Evolutionary conservation across 1,140 invertebrate genomes (phyloP), one percentile per base, ranked within the genome.

Genomic region (Zaprionus tsacasi): DNA sequence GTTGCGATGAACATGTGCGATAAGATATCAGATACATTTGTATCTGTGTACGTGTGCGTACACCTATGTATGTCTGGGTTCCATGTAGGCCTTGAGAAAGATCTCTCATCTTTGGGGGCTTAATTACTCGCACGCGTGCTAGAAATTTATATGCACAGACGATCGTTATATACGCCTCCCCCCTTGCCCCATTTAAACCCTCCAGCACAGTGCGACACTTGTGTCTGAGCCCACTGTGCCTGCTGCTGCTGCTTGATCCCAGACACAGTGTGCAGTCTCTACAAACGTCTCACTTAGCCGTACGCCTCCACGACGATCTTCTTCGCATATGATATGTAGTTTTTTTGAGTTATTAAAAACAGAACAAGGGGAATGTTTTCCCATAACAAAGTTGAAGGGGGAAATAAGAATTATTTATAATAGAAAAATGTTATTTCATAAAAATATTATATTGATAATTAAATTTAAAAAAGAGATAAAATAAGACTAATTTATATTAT

Each of bases 91-190:
- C 52, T 59, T 21, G 67, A 70, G 60, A 71, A 70, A 89, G 85
- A 89, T 89, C 85, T 83, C 81, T 76, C 85, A 81, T 89, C 85
- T 89, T 76, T 76, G 72, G 72, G 69, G 68, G 72, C 85, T 89
- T 89, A 89, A 89, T 89, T 89, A 89, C 85, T 85, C 70, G 81
- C 81, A 89, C 85, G 85, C 85, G 85, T 89, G 85, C 85, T 89
- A 89, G 83, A 87, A 75, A 88, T 88, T 87, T 66, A 72, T 85
- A 80, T 75, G 74, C 77, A 64, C 69, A 71, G 74, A 66, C 68
- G 55, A 11, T 21, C 15, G 60, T 30, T 15, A 33, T 13, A 33
- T 64, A 15, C 66, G 3, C n/a, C 10, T 40, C 15, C 25, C 45
- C 8, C 13, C 40, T 45, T 15, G 6, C 35, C 45, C n/a, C 15